Conservation (phyloP, 1,140 invertebrate genomes). For the Maconellicoccus hirsutus region DNA sequence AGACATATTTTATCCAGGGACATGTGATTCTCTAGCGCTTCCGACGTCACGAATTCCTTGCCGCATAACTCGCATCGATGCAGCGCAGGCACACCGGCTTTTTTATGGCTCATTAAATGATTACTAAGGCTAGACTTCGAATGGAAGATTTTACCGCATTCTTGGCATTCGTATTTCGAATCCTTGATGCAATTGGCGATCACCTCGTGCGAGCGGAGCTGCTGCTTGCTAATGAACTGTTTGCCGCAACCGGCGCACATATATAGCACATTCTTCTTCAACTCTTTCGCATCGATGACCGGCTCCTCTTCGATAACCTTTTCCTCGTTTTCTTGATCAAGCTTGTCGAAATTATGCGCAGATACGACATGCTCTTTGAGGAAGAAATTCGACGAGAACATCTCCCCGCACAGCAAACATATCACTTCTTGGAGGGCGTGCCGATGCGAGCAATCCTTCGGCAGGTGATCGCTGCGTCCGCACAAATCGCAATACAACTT, state of each 20-base stretch:
- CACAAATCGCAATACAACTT: conserved; percentile 4
- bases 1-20: not conserved
- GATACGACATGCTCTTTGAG: conserved; percentile 5
- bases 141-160: not conserved
- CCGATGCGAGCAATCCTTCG: not conserved
- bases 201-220: not conserved
- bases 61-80: not conserved
- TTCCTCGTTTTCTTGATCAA: not conserved
- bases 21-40: not conserved
- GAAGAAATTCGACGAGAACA: not conserved
- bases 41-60: not conserved
- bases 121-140: conserved; percentile 3
- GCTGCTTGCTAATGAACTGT: not conserved
- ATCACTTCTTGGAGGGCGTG: not conserved
- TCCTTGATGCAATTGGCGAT: not conserved
- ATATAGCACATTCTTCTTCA: not conserved
- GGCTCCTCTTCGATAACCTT: not conserved
- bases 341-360: not conserved
- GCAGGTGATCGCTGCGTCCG: not conserved
- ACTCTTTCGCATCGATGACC: not conserved
- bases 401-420: not conserved
- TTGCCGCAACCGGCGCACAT: conserved; percentile 11
- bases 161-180: not conserved
- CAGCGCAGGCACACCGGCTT: not conserved
- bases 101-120: not conserved